Conservation (phyloP, 2,797 vertebrate species). For the Champsocephalus gunnari region DNA sequence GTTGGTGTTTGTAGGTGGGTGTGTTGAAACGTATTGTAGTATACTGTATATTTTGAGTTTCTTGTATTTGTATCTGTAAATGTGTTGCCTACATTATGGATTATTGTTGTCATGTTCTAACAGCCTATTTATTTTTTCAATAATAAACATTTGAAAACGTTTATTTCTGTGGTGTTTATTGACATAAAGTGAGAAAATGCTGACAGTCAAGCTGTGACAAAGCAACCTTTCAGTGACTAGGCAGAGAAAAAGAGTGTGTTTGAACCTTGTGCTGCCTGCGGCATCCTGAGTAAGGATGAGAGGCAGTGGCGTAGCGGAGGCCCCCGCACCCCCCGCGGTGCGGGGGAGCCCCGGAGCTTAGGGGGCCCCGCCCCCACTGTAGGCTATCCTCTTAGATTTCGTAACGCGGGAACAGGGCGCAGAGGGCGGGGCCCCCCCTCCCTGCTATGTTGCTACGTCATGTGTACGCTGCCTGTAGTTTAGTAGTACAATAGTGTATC, state of each 20-base stretch:
- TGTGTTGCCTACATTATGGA: background rate
- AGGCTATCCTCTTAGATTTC: no score
- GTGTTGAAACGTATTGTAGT: background rate
- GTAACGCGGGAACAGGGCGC: no score
- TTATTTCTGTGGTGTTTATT: background rate
- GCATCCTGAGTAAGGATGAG: slow-evolving; percentile 78
- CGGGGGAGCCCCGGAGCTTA: no score
- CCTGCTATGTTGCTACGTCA: no score
- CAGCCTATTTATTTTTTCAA: background rate
- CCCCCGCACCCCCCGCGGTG: no score
- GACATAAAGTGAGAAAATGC: background rate
- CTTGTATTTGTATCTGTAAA: slow-evolving; percentile 9
- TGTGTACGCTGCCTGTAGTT: no score
- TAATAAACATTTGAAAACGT: slow-evolving; percentile 2
- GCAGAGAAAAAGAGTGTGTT: background rate
- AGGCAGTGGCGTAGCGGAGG: background rate
- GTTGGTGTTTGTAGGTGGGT: slow-evolving; percentile 5
- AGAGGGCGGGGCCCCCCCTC: no score
- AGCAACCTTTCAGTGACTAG: background rate
- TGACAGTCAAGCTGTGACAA: background rate
- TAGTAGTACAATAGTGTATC: no score
- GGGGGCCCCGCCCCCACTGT: no score
- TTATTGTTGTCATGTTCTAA: slow-evolving; percentile 3
- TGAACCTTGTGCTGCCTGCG: background rate
- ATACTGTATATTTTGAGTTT: background rate